These are phyloP conservation scores for Sphenodon punctatus DNA, from an alignment of 2,797 vertebrate genomes.

Conservation along the genomic window DNA sequence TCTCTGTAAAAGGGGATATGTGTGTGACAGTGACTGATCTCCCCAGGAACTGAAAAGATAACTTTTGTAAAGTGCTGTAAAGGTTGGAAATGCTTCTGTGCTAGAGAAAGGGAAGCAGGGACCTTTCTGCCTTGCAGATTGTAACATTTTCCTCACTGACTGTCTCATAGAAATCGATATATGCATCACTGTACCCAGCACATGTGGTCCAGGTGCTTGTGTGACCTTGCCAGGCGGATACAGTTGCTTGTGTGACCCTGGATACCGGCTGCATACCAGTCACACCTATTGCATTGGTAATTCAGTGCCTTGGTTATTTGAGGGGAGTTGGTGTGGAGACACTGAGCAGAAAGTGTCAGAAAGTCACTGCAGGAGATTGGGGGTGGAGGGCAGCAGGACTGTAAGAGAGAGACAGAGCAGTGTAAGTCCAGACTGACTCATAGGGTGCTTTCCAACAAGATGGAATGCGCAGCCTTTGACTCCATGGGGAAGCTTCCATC, in stretches of 20 bases:
- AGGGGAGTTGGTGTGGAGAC: neutral
- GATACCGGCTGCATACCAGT: slow-evolving; percentile 82
- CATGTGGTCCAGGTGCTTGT: slow-evolving; percentile 86
- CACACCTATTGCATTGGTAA: slow-evolving; percentile 86
- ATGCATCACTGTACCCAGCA: slow-evolving; percentile 77
- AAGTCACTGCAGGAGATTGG: neutral
- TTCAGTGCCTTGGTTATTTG: neutral
- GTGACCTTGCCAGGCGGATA: slow-evolving; percentile 83
- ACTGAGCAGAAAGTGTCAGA: neutral
- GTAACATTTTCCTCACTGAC: neutral
- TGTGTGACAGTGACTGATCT: no score
- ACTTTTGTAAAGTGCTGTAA: neutral
- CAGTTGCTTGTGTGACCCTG: slow-evolving; percentile 84
- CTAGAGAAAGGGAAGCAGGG: neutral
- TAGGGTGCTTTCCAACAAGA: no score
- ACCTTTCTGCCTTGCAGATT: neutral
- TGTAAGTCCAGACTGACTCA: neutral
- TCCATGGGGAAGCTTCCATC: neutral
- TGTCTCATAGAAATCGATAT: slow-evolving; percentile 70
- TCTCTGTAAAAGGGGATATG: neutral
- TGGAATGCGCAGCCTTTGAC: no score
- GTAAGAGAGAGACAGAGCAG: neutral
- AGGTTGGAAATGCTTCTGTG: neutral
- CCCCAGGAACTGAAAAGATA: neutral
- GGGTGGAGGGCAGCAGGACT: neutral